phyloP scores from a whole-genome alignment of 2,888 invertebrate species.

The Doris montereyensis region DNA sequence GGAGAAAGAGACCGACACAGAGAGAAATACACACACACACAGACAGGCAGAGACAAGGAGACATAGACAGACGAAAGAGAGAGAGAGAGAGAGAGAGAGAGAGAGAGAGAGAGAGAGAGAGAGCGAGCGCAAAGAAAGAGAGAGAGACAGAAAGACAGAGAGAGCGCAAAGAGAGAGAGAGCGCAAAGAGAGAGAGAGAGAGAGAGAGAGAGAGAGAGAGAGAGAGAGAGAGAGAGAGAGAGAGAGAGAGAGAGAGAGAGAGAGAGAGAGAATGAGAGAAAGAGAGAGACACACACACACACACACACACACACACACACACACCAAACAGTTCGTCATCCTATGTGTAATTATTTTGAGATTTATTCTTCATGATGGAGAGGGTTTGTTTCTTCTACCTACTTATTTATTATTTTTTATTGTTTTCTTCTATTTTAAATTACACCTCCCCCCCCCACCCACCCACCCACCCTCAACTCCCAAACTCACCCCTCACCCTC shows the following conservation, averaged over 20 bases:
- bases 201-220: slow-evolving; percentile 1
- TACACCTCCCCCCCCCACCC: background rate
- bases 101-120: slow-evolving; percentile 8
- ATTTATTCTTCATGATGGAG: background rate
- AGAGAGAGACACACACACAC: no score
- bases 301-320: no score
- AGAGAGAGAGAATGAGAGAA: no score
- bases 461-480: background rate
- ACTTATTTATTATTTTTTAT: background rate
- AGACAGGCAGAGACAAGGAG: background rate
- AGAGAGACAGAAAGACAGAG: slow-evolving; percentile 18
- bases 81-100: background rate
- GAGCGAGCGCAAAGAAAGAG: background rate
- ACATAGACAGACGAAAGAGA: background rate
- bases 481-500: background rate
- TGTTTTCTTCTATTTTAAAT: background rate
- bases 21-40: slow-evolving; percentile 18
- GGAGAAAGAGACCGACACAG: background rate
- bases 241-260: no score
- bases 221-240: slow-evolving; percentile 1
- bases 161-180: background rate
- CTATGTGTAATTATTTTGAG: no score
- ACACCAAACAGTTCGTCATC: no score
- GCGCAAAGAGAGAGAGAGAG: slow-evolving; percentile 12
- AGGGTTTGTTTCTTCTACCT: no score